Evolutionary conservation across 1,140 invertebrate species (phyloP), one percentile per base, ranked within the genome.

Genomic region (Lineus longissimus): DNA sequence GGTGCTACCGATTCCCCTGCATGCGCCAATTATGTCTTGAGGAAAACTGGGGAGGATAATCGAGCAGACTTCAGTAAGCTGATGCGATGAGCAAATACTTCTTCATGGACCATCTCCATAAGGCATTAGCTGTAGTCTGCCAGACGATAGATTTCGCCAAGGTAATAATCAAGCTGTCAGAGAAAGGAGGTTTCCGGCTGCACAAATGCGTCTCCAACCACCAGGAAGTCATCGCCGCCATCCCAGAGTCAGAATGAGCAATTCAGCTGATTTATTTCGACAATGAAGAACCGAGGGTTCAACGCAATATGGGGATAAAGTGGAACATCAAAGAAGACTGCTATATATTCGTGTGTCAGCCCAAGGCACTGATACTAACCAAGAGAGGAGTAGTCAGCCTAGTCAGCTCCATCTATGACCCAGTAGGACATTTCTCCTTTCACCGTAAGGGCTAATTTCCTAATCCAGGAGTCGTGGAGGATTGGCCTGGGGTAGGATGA

Each of bases 91-190:
- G 33, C 17, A 59, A 60, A 13, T 47, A 67, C 47, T 67, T 70
- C 45, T 68, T 67, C 54, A 51, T 70, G 0, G 65, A 70, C 56
- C 62, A 70, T 55, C 59, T 59, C 17, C 27, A 67, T 41, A 67
- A 62, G 31, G 61, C 57, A 13, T n/a, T 41, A 19, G 40, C 25
- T 25, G 17, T 15, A 27, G 19, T 27, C 22, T 17, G 47, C 7
- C 56, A 29, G 23, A 27, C 25, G 40, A 15, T 25, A 6, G 19
- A 4, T n/a, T 51, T 51, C 9, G n/a, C 47, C n/a, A 51, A n/a
- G n/a, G 47, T 7, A 6, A 27, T n/a, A 9, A 23, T 27, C n/a
- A n/a, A 51, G n/a, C 47, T 51, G n/a, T n/a, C n/a, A 27, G 9
- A 9, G n/a, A 51, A n/a, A 51, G 47, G 47, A 23, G 47, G 47